A percentile compares a stretch with the other conserved stretches of the same genome.
phyloP scores from a whole-genome alignment of 1,140 invertebrate genomes.

The Melitaea cinxia region DNA sequence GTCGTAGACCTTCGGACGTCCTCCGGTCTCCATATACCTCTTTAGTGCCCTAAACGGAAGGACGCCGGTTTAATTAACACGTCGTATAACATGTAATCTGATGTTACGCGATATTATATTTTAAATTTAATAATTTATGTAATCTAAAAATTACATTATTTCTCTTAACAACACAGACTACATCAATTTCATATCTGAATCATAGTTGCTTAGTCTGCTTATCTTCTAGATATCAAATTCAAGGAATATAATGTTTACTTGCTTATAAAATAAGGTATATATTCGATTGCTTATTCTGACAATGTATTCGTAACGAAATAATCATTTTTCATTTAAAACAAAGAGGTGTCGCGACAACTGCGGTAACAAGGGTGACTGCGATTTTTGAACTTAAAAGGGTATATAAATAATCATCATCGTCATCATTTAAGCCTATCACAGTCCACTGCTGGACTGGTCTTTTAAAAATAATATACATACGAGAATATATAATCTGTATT shows the following conservation, averaged over 20 bases:
- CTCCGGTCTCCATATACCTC: no score
- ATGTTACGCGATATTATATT: background rate
- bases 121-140: background rate
- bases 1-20: no score
- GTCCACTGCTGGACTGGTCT: no score
- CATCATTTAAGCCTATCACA: no score
- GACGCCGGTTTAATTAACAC: no score
- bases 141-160: background rate
- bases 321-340: slow-evolving; percentile 40
- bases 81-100: no score
- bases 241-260: slow-evolving; percentile 9
- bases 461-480: no score
- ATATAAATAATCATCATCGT: no score
- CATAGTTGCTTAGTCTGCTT: slow-evolving; percentile 22
- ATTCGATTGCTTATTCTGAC: slow-evolving; percentile 5
- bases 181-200: slow-evolving; percentile 32
- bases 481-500: no score
- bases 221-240: background rate
- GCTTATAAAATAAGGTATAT: background rate
- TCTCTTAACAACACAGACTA: slow-evolving; percentile 3
- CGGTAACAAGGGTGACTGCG: slow-evolving; percentile 7
- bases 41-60: no score
- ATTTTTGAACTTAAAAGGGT: background rate
- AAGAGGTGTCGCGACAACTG: slow-evolving; percentile 26
- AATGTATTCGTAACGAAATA: slow-evolving; percentile 37